Base-by-base conservation (phyloP, 30 jellyfish, hydroid and myxozoan genomes). In the Phacellophora camtschatica region DNA sequence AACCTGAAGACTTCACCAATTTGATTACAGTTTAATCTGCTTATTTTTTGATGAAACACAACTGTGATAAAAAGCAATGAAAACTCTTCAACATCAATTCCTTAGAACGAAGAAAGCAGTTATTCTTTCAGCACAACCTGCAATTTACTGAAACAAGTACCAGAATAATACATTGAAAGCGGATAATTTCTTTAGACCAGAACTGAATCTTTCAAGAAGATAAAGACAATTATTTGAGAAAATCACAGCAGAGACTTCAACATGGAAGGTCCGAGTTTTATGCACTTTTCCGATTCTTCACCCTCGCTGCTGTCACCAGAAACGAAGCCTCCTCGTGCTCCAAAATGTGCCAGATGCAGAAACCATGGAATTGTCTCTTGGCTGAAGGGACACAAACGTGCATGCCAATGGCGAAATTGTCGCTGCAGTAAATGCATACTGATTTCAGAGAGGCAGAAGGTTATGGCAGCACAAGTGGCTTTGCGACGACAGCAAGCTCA, bases 401-500 rank as follows among this genome's bases (percentile, higher is more conserved):
- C 85, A 16, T 87, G 96, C 77, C 87, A 76, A 42, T 87, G 96
- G 96, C 33, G 92, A 39, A 85, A 87, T 43, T 87, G 96, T 33
- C 82, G 88, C 1, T 87, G 96, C 62, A 77, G 92, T 50, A 87
- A 87, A 57, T 87, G 96, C 79, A 85, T 87, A 16, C 50, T 87
- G 63, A 87, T 87, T 25, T 67, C 96, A 51, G 96, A 87, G 43
- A 42, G 96, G 30, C 96, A 87, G 33, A 87, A 85, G 42, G 96
- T 87, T 2, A 87, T 87, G 96, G 96, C 96, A 6, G 96, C 96
- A 11, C 96, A 87, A 55, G 96, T 87, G 49, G 96, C 96, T n/a
- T 46, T 87, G 46, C 37, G 96, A 45, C 31, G 96, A 57, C 96
- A 87, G 45, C 96, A 87, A 27, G 97, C 97, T 1, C 97, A 88